Percentiles rank a stretch among this genome's conserved stretches.
Conservation (phyloP, 2,888 invertebrate species). For the Sminthurides aquaticus region DNA sequence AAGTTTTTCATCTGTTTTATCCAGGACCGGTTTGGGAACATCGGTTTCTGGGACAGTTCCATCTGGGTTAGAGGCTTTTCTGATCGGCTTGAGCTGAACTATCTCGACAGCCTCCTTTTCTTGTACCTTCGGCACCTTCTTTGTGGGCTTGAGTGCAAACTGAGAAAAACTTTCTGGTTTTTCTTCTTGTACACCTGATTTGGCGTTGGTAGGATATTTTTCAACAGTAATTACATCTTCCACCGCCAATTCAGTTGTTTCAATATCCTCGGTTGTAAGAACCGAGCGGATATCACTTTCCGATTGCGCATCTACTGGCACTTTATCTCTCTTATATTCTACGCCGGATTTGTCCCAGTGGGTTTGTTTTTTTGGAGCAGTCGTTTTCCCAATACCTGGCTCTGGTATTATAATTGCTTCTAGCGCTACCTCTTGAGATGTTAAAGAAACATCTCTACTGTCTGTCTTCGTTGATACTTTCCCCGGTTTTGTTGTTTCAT, state of each 20-base stretch:
- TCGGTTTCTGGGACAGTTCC: too few species aligned
- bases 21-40: not conserved
- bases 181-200: conserved; percentile 2
- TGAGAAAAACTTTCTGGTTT: not conserved
- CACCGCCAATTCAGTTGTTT: not conserved
- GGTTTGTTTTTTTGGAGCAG: too few species aligned
- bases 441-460: too few species aligned
- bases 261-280: not conserved
- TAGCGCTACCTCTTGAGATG: too few species aligned
- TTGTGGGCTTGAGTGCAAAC: conserved; percentile 9
- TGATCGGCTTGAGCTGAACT: conserved; percentile 44
- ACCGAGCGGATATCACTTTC: not conserved
- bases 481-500: too few species aligned
- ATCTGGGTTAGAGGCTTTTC: conserved; percentile 8
- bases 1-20: not conserved
- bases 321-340: too few species aligned
- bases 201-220: not conserved
- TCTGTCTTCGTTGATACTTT: too few species aligned
- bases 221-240: not conserved
- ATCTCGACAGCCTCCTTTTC: conserved; percentile 19
- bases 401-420: too few species aligned
- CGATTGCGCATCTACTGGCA: conserved; percentile 11
- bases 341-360: too few species aligned
- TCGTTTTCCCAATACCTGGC: too few species aligned
- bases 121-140: conserved; percentile 3